Percentiles rank a stretch among this genome's conserved stretches.
Evolutionary conservation across 2,888 invertebrate species (phyloP).

Genomic region (Lasiommata megera): DNA sequence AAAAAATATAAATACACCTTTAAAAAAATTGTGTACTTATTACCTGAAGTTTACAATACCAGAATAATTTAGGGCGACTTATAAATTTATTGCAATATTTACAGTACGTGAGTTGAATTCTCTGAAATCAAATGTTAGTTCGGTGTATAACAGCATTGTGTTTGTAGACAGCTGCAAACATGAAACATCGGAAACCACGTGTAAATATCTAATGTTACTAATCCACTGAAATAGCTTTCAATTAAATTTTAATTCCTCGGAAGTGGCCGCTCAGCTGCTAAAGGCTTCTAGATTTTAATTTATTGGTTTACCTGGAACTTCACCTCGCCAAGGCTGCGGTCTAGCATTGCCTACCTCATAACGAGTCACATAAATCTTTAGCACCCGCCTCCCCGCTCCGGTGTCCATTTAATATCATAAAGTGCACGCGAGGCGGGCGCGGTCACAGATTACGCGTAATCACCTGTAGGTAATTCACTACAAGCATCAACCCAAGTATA

Average conservation of each 20-base stretch:
- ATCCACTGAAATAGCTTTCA: too few relatives aligned
- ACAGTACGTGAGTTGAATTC: too few relatives aligned
- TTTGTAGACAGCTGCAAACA: too few relatives aligned
- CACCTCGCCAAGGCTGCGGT: background rate
- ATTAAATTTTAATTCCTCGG: background rate
- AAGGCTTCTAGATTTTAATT: background rate
- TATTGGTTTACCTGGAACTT: background rate
- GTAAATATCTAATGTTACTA: too few relatives aligned
- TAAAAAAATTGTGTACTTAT: too few relatives aligned
- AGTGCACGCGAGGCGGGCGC: constrained; percentile 14
- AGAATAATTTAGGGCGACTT: too few relatives aligned
- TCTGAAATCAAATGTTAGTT: too few relatives aligned
- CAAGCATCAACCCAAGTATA: background rate
- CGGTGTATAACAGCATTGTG: too few relatives aligned
- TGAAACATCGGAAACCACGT: too few relatives aligned
- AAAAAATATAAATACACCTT: too few relatives aligned
- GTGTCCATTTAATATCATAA: constrained; percentile 10
- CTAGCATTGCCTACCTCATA: constrained; percentile 2
- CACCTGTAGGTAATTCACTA: background rate
- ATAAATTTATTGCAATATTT: too few relatives aligned
- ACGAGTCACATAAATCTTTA: constrained; percentile 7
- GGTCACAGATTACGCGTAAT: constrained; percentile 7
- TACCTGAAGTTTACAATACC: too few relatives aligned
- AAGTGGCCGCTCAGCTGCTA: background rate
- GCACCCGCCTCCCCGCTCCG: background rate